These are phyloP conservation scores for Gymnoscelis rufifasciata DNA, from an alignment of 2,888 invertebrate genomes.

Conservation along the genomic window DNA sequence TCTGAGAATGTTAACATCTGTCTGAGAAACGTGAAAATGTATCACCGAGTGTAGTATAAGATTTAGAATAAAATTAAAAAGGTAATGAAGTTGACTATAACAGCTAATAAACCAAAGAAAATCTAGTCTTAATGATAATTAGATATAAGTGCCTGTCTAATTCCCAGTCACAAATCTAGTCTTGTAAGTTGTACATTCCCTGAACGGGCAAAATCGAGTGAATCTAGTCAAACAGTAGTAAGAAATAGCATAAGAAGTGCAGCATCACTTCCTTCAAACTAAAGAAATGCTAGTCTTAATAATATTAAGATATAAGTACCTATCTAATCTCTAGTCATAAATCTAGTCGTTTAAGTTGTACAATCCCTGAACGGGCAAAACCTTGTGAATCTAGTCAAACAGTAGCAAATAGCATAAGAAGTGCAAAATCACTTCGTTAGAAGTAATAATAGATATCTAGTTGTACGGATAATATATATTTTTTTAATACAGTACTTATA, in stretches of 20 bases:
- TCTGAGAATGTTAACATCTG: conserved; percentile 4
- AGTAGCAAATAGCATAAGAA: too few relatives aligned
- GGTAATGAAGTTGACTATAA: background rate
- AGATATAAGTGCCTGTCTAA: background rate
- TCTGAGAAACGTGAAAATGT: conserved; percentile 5
- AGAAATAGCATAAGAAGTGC: too few relatives aligned
- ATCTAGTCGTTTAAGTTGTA: too few relatives aligned
- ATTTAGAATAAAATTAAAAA: background rate
- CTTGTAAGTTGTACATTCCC: conserved; percentile 13
- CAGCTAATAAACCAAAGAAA: background rate
- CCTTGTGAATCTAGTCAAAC: too few relatives aligned
- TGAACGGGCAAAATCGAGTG: conserved; percentile 14
- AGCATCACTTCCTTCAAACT: background rate
- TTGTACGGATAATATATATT: conserved; percentile 14
- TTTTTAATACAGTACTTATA: conserved; percentile 15
- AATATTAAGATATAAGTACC: background rate
- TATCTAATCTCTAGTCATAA: too few relatives aligned
- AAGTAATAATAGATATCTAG: background rate
- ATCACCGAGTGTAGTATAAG: background rate
- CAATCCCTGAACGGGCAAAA: too few relatives aligned
- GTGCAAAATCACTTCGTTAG: too few relatives aligned
- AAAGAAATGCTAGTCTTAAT: conserved; percentile 1
- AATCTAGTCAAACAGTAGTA: conserved; percentile 23
- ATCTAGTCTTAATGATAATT: background rate
- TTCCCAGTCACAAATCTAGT: conserved; percentile 14